A percentile compares a stretch with the other conserved stretches of the same genome.
Evolutionary conservation across 2,113 vertebrate genomes (phyloP).

Genomic region (Pimephales promelas): DNA sequence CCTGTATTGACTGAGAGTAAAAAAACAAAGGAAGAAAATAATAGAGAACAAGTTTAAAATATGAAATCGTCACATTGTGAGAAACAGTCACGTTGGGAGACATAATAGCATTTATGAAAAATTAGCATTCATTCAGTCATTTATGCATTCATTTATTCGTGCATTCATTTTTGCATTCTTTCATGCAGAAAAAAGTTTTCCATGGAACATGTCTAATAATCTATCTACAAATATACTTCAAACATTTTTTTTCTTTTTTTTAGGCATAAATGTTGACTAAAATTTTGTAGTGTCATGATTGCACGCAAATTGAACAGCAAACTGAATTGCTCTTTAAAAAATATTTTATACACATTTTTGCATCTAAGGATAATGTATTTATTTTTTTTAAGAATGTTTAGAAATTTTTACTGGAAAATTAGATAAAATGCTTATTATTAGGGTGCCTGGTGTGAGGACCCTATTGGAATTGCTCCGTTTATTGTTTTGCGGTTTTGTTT

Average conservation of each 20-base stretch:
- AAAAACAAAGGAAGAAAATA: no score
- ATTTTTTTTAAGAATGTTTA: neutral
- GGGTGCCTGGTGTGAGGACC: no score
- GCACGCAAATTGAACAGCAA: neutral
- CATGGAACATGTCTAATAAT: neutral
- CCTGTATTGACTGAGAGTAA: no score
- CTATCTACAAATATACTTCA: neutral
- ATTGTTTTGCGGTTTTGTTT: neutral
- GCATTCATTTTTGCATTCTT: fast-evolving
- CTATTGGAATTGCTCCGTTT: no score
- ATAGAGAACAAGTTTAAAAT: neutral
- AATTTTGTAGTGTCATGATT: neutral
- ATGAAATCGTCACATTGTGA: neutral
- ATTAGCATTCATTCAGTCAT: neutral
- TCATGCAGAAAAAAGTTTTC: neutral
- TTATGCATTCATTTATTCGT: no score
- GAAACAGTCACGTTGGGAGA: neutral
- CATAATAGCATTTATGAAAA: neutral
- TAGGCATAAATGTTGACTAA: neutral
- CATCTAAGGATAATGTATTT: neutral
- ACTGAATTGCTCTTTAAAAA: neutral
- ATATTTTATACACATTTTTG: neutral
- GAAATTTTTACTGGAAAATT: neutral
- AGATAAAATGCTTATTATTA: neutral
- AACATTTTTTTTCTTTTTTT: neutral